phyloP scores from a whole-genome alignment of 35 echinoderm and acorn worm genomes.

The Stichopus chloronotus region DNA sequence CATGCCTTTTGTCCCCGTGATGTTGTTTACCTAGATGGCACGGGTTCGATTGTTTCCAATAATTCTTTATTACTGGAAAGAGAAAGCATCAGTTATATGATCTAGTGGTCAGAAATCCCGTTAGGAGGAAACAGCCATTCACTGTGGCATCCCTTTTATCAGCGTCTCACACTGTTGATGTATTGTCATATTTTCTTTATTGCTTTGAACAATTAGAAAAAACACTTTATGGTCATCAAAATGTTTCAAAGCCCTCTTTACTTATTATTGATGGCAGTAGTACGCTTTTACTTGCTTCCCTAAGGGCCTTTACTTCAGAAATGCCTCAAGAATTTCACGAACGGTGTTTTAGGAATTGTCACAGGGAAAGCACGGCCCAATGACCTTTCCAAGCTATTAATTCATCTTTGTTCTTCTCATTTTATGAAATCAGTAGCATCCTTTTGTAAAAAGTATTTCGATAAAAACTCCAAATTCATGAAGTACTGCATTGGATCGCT shows the following conservation, averaged over 20 bases:
- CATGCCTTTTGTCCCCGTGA: constrained; percentile 9
- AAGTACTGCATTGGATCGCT: constrained; percentile 11
- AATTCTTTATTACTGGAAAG: neutral
- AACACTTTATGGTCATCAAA: constrained; percentile 16
- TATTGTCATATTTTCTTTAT: neutral
- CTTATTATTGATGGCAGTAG: neutral
- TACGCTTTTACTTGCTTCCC: neutral
- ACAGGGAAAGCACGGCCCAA: neutral
- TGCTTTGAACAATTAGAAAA: constrained; percentile 4
- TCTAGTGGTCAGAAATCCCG: constrained; percentile 17
- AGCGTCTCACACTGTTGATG: neutral
- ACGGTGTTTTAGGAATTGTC: constrained; percentile 17
- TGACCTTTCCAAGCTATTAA: neutral
- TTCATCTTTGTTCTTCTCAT: constrained; percentile 27
- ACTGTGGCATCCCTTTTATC: neutral
- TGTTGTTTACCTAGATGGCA: constrained; percentile 44
- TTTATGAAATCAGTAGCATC: constrained; percentile 37
- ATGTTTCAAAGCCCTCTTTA: neutral
- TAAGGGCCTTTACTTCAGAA: constrained; percentile 1
- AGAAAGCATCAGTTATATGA: constrained; percentile 33
- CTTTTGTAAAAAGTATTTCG: constrained; percentile 29
- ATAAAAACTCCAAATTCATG: constrained; percentile 19
- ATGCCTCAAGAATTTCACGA: neutral
- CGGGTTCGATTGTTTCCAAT: neutral
- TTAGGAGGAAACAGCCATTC: constrained; percentile 17